Evolutionary conservation across 2,797 vertebrate species (phyloP).

Genomic region (Chiroxiphia lanceolata): DNA sequence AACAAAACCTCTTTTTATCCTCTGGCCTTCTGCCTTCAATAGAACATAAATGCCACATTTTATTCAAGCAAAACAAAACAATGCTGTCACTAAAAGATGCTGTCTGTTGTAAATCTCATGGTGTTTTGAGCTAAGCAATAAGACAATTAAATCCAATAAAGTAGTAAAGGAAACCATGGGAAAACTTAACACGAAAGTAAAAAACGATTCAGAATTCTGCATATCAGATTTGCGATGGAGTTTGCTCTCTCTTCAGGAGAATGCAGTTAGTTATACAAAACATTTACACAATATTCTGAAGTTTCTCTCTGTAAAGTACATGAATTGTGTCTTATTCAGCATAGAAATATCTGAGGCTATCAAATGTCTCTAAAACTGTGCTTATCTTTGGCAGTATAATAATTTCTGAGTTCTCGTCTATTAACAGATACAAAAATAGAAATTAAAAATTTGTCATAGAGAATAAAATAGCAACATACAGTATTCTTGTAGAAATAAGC

Average conservation of each 20-base stretch:
- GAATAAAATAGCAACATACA: not conserved
- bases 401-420: not conserved
- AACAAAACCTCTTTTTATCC: not conserved
- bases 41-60: not conserved
- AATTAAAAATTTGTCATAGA: not conserved
- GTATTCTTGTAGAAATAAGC: not conserved
- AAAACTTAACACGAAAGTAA: constrained; percentile 25
- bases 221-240: not conserved
- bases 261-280: not conserved
- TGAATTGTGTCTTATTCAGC: not conserved
- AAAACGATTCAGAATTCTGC: not conserved
- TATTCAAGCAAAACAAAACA: constrained; percentile 33
- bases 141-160: not conserved
- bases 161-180: not conserved
- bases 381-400: not conserved
- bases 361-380: not conserved
- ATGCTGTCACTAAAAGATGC: not conserved
- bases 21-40: not conserved
- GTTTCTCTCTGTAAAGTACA: not conserved
- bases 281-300: not conserved
- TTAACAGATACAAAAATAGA: not conserved
- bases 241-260: not conserved
- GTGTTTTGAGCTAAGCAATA: not conserved
- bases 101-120: not conserved
- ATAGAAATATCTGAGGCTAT: not conserved